Evolutionary conservation across 2,888 invertebrate genomes (phyloP), one percentile per base, ranked within the genome.

Genomic region (Baccha elongata): DNA sequence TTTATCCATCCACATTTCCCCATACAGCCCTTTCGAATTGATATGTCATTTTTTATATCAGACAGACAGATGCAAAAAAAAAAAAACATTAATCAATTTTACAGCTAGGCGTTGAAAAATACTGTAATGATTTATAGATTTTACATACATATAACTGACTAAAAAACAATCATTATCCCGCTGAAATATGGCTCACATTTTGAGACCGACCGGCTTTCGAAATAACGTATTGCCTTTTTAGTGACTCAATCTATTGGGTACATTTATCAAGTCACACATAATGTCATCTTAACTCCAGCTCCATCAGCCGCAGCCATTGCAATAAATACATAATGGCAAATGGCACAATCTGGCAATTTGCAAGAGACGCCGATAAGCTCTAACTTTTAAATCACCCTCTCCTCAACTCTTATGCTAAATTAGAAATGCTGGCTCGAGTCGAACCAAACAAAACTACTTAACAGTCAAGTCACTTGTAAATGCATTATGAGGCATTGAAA

Each of bases 231-330:
- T 67, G 46, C 17, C 32, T 58, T 62, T 69, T 48, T 17, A 32
- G 40, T 40, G 5, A 17, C 35, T 7, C 37, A 75, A 65, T 69
- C 64, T 29, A 50, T 69, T 50, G 69, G 64, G 71, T 60, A 71
- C 69, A 81, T 81, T 81, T 71, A 71, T 81, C 80, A 81, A 69
- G 19, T 15, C 69, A 44, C 29, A 37, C 46, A 48, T 75, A 81
- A 75, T 75, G 80, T 75, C 75, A 81, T 81, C 69, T 75, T 46
- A 53, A 65, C 69, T 64, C 62, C 55, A 64, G 44, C 75, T 55
- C 15, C 55, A 75, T 50, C 50, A 40, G 52, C 17, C 17, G 17
- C 44, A 58, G 42, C 35, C 21, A 46, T 58, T 58, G 64, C 58
- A 37, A 58, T 48, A 62, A 80, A 68, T 79, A 48, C 53, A 74